Base-by-base conservation (phyloP, 2,888 invertebrate species). In the Idaea straminata region DNA sequence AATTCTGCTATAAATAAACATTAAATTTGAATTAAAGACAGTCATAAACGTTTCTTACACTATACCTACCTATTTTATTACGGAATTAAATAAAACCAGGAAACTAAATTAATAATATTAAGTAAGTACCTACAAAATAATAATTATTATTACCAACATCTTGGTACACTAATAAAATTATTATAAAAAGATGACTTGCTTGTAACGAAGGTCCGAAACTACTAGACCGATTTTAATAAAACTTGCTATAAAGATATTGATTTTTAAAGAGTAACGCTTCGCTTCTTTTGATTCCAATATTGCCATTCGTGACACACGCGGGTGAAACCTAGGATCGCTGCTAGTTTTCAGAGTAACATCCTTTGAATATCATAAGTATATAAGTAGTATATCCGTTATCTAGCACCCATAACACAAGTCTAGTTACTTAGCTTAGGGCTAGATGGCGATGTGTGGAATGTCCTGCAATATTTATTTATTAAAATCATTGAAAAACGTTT, bases 1-100 rank as follows among this genome's bases (percentile, higher is more conserved):
- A 47, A 47, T 47, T 47, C 7, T 47, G 47, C 47, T 47, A 47
- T 36, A 47, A 47, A 47, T 47, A 74, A 66, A 63, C 67, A 34
- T 63, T 63, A 70, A 65, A 66, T 47, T 47, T 47, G 47, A 47
- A 47, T 47, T 47, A 47, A 7, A 47, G 47, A 47, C 47, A 47
- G 47, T 47, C 47, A 47, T 47, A 47, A 47, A 47, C 47, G 6
- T 3, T 7, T 47, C 10, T 13, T 47, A 47, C 7, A 47, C 47
- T 47, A 47, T 47, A 47, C 47, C 47, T 10, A 10, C 7, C 13
- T 47, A 47, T 13, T 47, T 47, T 7, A 47, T 47, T 7, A 47
- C 47, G 7, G 47, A 47, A 47, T 6, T 47, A 6, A 47, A 4
- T 47, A 47, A 47, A 47, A 47, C 47, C 47, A 47, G 47, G 47